Conservation (phyloP, 2,888 invertebrate genomes). For the Hermodice carunculata region DNA sequence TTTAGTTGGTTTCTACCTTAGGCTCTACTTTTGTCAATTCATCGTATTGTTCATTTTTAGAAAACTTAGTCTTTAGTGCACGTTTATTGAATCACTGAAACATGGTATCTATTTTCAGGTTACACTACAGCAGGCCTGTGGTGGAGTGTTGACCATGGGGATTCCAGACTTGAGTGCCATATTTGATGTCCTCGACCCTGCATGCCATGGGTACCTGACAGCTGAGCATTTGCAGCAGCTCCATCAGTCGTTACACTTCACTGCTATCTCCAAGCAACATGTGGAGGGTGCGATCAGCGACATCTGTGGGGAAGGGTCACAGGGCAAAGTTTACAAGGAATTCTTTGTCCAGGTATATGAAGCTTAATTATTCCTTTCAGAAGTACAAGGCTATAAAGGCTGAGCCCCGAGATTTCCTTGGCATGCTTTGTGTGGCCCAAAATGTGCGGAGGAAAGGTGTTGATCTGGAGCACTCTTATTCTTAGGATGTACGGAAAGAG, state of each 20-base stretch:
- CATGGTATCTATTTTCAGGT: neutral
- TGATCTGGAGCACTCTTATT: no score
- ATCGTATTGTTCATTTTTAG: no score
- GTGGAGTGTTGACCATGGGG: conserved; percentile 13
- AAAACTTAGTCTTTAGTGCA: no score
- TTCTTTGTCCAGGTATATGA: conserved; percentile 47
- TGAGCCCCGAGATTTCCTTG: no score
- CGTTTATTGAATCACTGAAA: no score
- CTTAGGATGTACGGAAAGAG: neutral
- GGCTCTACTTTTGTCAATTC: no score
- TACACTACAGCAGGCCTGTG: neutral
- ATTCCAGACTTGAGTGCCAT: conserved; percentile 30
- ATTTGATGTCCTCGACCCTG: conserved; percentile 54
- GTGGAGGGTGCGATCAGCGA: conserved; percentile 48
- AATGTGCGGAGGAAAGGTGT: no score
- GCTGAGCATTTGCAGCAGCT: conserved; percentile 48
- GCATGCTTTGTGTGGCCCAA: no score
- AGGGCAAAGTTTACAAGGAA: conserved; percentile 37
- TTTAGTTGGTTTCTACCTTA: no score
- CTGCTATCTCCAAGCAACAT: conserved; percentile 43
- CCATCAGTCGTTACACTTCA: conserved; percentile 48
- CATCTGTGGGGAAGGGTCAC: conserved; percentile 44
- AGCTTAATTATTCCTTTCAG: no score
- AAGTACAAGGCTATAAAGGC: no score
- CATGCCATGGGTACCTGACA: conserved; percentile 50